These are phyloP conservation scores for Haliclona indistincta DNA, from an alignment of 37 sponge, comb jelly and placozoan species.

Conservation along the genomic window DNA sequence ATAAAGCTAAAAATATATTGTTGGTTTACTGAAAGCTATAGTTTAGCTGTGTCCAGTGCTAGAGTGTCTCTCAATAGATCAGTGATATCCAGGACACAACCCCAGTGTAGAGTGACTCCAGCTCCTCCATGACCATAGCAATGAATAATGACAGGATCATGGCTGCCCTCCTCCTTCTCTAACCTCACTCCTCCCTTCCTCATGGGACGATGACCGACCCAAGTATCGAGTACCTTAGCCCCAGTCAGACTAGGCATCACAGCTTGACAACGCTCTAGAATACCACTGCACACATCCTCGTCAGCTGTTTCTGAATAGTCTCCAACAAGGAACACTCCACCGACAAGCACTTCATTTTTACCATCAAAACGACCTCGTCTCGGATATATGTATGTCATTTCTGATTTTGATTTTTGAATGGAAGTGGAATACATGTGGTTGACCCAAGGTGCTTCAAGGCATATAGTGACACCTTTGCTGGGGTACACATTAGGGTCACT, in stretches of 20 bases:
- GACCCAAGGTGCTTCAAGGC: slow-evolving; percentile 39
- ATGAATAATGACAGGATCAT: no score
- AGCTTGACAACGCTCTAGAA: background rate
- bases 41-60: no score
- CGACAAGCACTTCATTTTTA: slow-evolving; percentile 4
- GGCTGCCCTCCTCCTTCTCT: slow-evolving; percentile 32
- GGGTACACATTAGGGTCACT: slow-evolving; percentile 32
- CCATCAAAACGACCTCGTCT: no score
- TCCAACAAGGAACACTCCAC: slow-evolving; percentile 8
- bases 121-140: slow-evolving; percentile 54
- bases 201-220: slow-evolving; percentile 49
- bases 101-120: slow-evolving; percentile 43
- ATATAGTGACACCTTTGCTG: slow-evolving; percentile 29
- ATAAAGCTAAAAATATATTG: no score
- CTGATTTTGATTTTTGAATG: background rate
- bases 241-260: slow-evolving; percentile 13
- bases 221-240: slow-evolving; percentile 26
- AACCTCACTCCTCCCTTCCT: slow-evolving; percentile 24
- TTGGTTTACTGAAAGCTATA: no score
- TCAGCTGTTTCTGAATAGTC: background rate
- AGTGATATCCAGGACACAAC: slow-evolving; percentile 51
- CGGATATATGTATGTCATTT: slow-evolving; percentile 23
- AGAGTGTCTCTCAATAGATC: no score
- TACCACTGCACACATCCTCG: background rate
- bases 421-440: slow-evolving; percentile 2